Evolutionary conservation across 2,888 invertebrate genomes (phyloP).

Genomic region (Drosophila falleni): DNA sequence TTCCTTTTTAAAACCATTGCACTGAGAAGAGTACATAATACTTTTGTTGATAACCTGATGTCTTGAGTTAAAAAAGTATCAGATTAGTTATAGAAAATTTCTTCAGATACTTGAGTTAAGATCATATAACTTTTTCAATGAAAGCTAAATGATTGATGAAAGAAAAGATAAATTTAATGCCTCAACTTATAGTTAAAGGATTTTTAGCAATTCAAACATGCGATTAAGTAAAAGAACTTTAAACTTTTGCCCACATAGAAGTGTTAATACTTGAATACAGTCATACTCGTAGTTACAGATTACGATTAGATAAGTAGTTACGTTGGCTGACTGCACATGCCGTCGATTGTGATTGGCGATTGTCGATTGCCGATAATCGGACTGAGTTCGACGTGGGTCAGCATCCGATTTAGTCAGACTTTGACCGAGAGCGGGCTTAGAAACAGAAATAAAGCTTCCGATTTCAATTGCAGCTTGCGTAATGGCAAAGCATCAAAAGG

Average conservation of each 20-base stretch:
- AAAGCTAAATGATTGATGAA: background rate
- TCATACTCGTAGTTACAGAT: slow-evolving; percentile 7
- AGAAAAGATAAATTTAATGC: background rate
- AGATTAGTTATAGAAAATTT: background rate
- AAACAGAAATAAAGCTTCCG: slow-evolving; percentile 21
- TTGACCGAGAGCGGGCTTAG: slow-evolving; percentile 6
- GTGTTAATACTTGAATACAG: slow-evolving; percentile 2
- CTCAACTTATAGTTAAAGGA: background rate
- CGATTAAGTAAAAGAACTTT: background rate
- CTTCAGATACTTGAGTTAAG: too few relatives aligned
- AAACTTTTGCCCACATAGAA: slow-evolving; percentile 7
- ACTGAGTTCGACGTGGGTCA: slow-evolving; percentile 11
- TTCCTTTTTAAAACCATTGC: too few relatives aligned
- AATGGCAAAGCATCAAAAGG: slow-evolving; percentile 5
- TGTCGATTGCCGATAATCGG: slow-evolving; percentile 40
- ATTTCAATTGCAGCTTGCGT: slow-evolving; percentile 26
- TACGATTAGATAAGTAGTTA: slow-evolving; percentile 28
- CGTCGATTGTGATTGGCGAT: slow-evolving; percentile 31
- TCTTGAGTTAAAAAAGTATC: background rate
- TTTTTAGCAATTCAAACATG: background rate
- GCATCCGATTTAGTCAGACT: slow-evolving; percentile 30
- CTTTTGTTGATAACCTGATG: too few relatives aligned
- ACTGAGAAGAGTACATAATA: too few relatives aligned
- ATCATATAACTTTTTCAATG: background rate
- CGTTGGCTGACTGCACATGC: slow-evolving; percentile 22